phyloP scores from a whole-genome alignment of 92 coral and sea anemone genomes.

The Epizoanthus ramosus region DNA sequence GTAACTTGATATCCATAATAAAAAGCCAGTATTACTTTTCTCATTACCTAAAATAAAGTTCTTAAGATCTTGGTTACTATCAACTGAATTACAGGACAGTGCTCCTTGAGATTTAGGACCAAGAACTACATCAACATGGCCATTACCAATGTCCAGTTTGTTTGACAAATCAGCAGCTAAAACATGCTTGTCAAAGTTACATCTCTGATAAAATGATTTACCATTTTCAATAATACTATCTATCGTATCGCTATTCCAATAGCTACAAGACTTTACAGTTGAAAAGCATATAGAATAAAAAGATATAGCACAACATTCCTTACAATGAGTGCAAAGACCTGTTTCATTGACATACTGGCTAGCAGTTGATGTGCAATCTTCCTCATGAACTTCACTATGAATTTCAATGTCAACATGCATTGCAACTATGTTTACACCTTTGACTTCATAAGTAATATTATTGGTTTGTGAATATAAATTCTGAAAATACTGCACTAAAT shows the following conservation, averaged over 20 bases:
- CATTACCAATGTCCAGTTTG: slow-evolving; percentile 41
- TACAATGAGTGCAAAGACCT: slow-evolving; percentile 15
- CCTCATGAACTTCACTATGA: slow-evolving; percentile 7
- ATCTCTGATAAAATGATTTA: slow-evolving; percentile 30
- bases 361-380: slow-evolving; percentile 2
- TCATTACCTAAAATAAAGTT: slow-evolving; percentile 29
- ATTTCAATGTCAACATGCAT: too few relatives aligned
- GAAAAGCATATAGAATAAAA: slow-evolving; percentile 51
- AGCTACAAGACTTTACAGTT: slow-evolving; percentile 46
- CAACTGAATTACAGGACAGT: slow-evolving; percentile 7
- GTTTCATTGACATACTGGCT: slow-evolving; percentile 22
- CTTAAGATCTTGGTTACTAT: slow-evolving; percentile 42
- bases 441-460: slow-evolving; percentile 22
- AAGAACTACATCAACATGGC: slow-evolving; percentile 19
- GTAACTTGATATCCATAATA: slow-evolving; percentile 42
- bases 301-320: slow-evolving; percentile 37
- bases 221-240: slow-evolving; percentile 49
- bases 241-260: slow-evolving; percentile 45
- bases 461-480: slow-evolving; percentile 4
- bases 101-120: slow-evolving; percentile 32
- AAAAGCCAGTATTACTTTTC: slow-evolving; percentile 43
- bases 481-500: slow-evolving; percentile 39
- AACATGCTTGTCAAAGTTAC: slow-evolving; percentile 7
- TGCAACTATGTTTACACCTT: slow-evolving; percentile 28
- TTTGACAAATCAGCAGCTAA: slow-evolving; percentile 41